These are phyloP conservation scores for Drosophila nr. fundita DNA, from an alignment of 2,888 invertebrate genomes.

Conservation along the genomic window DNA sequence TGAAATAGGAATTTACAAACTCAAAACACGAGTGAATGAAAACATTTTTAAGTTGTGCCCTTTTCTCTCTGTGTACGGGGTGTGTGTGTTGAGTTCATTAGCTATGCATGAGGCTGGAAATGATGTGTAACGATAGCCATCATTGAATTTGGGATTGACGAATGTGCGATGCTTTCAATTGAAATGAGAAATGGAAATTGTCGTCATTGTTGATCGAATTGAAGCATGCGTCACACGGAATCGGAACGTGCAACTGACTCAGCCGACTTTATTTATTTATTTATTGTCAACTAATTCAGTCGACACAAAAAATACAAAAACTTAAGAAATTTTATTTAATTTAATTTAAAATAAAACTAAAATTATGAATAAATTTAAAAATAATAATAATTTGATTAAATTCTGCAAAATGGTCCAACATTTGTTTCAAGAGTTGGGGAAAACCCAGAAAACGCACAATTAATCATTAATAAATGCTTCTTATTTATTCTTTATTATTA, in stretches of 20 bases:
- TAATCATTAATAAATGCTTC: conserved; percentile 65
- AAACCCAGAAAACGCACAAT: conserved; percentile 13
- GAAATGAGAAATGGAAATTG: background rate
- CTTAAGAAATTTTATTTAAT: no score
- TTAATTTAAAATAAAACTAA: no score
- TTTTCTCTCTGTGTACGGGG: conserved; percentile 4
- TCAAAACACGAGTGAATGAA: background rate
- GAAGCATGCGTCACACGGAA: conserved; percentile 26
- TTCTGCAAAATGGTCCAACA: no score
- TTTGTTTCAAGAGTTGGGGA: no score
- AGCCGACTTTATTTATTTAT: conserved; percentile 26
- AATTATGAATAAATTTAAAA: no score
- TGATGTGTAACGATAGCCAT: conserved; percentile 54
- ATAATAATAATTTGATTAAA: no score
- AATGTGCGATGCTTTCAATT: conserved; percentile 50
- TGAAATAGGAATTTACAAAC: background rate
- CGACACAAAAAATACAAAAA: no score
- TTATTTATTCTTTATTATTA: conserved; percentile 51
- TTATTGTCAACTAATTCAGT: no score
- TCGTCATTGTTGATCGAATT: conserved; percentile 20
- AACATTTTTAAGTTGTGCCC: background rate
- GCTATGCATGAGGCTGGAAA: conserved; percentile 64
- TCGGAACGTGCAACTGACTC: conserved; percentile 50
- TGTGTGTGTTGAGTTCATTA: conserved; percentile 39
- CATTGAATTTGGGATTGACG: conserved; percentile 51